Evolutionary conservation across 2,888 invertebrate genomes (phyloP), one percentile per base, ranked within the genome.

Genomic region (Branchinecta sandiegonensis): DNA sequence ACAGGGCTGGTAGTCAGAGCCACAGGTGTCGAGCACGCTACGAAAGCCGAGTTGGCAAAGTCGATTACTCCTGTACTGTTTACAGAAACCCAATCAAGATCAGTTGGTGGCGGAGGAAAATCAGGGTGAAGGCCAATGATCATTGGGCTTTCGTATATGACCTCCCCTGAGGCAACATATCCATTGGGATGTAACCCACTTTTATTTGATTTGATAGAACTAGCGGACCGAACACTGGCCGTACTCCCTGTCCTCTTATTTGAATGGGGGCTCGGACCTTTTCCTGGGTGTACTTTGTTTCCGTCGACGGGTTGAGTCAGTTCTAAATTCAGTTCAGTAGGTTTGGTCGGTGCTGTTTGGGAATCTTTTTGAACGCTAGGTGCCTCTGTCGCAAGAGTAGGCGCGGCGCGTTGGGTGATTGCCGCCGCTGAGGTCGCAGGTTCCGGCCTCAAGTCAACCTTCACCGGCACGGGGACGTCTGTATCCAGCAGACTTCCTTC

Each of bases 381-480:
- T 37, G 37, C 4, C 37, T 37, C 37, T 37, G 37, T 37, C 37
- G 37, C 37, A 37, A 37, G 37, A 37, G 37, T 5, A 37, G 37
- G 37, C 4, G 37, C 37, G 2, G 37, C 6, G 6, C 37, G 5
- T 12, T 47, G 17, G 8, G 65, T 68, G 13, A 68, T 37, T 13
- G 68, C 68, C 11, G 68, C 68, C 6, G 50, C 65, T 8, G 68
- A 65, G 10, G 46, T 65, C 17, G 71, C 66, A 6, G 65, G 50
- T 46, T 64, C 88, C 84, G 72, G 90, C 90, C 76, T 79, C 89
- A 72, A 88, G 88, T 0, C 89, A 86, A 76, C 80, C 90, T 80
- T 79, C 73, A 69, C 77, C 74, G 73, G 80, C 46, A 73, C 78
- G 11, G 79, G 81, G 73, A 81, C 84, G 73, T 83, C 86, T 69